A percentile compares a stretch with the other conserved stretches of the same genome.
Evolutionary conservation across 2,888 invertebrate genomes (phyloP).

Genomic region (Drosophila prostipennis): DNA sequence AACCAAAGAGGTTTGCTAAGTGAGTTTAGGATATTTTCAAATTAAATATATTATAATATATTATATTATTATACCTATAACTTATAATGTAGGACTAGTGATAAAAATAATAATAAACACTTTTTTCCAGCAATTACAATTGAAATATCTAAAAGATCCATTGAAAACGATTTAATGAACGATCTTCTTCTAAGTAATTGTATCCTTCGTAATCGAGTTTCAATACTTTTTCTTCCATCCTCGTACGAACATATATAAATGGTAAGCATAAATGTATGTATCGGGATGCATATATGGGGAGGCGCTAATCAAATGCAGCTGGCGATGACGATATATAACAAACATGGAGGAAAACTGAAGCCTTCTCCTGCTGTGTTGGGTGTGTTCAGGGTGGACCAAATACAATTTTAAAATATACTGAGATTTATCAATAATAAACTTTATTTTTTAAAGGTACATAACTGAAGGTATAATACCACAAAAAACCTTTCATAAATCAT

Average conservation of each 20-base stretch:
- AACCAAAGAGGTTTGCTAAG: constrained; percentile 11
- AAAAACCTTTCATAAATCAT: background rate
- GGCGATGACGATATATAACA: constrained; percentile 50
- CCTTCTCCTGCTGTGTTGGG: constrained; percentile 12
- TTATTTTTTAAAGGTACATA: background rate
- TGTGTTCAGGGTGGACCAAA: constrained; percentile 19
- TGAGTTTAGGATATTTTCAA: background rate
- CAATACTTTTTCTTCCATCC: constrained; percentile 2
- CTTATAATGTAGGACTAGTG: too few species aligned
- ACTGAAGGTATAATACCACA: background rate
- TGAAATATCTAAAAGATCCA: too few species aligned
- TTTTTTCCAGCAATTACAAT: too few species aligned
- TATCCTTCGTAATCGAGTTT: background rate
- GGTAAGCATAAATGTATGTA: constrained; percentile 6
- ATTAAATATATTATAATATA: background rate
- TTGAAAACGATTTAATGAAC: too few species aligned
- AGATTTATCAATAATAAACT: background rate
- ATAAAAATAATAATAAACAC: too few species aligned
- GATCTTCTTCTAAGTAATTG: too few species aligned
- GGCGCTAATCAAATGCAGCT: constrained; percentile 76
- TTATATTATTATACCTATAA: too few species aligned
- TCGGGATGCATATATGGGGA: constrained; percentile 30
- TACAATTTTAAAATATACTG: background rate
- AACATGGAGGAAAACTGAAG: constrained; percentile 27
- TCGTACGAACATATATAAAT: background rate